These are phyloP conservation scores for Porites evermanni DNA, from an alignment of 92 coral and sea anemone genomes.

Conservation along the genomic window DNA sequence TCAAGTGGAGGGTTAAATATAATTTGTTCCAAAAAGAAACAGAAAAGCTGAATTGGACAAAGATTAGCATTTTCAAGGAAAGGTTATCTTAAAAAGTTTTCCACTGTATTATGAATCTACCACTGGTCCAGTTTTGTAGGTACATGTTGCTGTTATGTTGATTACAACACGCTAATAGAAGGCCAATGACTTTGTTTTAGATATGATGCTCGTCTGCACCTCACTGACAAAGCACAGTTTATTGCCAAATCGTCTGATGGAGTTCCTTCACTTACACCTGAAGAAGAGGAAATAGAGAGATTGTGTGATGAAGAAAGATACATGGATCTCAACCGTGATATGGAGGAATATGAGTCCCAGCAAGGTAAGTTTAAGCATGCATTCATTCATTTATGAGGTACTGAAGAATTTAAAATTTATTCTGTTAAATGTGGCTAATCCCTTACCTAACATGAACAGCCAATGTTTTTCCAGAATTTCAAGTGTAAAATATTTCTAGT, in stretches of 20 bases:
- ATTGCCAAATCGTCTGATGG: slow-evolving; percentile 40
- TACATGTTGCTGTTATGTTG: neutral
- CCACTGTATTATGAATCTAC: too few relatives aligned
- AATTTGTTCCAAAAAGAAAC: neutral
- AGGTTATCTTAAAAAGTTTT: too few relatives aligned
- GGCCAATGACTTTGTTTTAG: slow-evolving; percentile 49
- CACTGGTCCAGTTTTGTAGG: neutral
- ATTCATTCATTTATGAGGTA: neutral
- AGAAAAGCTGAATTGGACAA: neutral
- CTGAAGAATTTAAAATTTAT: neutral
- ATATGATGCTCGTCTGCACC: slow-evolving; percentile 91
- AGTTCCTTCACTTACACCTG: slow-evolving; percentile 50
- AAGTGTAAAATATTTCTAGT: too few relatives aligned
- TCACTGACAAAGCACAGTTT: slow-evolving; percentile 90
- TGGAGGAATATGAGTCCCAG: slow-evolving; percentile 78
- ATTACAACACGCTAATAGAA: neutral
- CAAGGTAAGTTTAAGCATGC: slow-evolving; percentile 54
- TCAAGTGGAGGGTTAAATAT: neutral
- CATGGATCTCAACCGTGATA: slow-evolving; percentile 72
- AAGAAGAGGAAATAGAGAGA: slow-evolving; percentile 82
- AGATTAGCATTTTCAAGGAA: neutral
- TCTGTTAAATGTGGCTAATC: too few relatives aligned
- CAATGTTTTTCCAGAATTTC: too few relatives aligned
- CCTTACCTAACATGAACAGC: too few relatives aligned
- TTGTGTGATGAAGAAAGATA: slow-evolving; percentile 94